Conservation (phyloP, 2,888 invertebrate species). For the Synanthedon myopaeformis region DNA sequence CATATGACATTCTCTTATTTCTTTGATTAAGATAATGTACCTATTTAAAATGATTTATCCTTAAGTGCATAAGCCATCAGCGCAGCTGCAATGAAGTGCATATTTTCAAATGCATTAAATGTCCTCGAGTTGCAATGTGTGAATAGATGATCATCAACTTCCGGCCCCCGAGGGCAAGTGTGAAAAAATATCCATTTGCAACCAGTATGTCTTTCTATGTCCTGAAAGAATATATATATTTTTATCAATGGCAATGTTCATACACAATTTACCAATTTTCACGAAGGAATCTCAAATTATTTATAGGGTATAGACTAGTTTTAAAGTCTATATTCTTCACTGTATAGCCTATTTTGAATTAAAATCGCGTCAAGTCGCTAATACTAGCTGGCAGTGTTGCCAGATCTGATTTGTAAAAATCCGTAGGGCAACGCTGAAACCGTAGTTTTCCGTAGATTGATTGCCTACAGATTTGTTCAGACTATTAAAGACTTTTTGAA, state of each 20-base stretch:
- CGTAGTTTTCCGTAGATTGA: no score
- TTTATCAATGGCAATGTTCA: background rate
- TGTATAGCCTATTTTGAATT: no score
- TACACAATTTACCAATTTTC: no score
- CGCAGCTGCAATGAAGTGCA: constrained; percentile 49
- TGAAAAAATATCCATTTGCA: constrained; percentile 47
- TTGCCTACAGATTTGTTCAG: no score
- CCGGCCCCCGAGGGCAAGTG: constrained; percentile 42
- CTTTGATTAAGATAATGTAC: background rate
- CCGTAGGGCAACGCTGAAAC: no score
- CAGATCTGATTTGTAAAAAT: no score
- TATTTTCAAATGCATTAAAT: constrained; percentile 38
- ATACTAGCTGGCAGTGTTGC: no score
- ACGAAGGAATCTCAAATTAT: no score
- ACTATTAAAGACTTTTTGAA: no score
- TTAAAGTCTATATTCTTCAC: no score
- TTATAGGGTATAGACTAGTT: no score
- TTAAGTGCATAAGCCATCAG: constrained; percentile 38
- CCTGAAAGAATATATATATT: constrained; percentile 20
- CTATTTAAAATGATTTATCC: constrained; percentile 22
- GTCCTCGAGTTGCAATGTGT: constrained; percentile 33
- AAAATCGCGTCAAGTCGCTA: no score
- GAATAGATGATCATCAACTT: constrained; percentile 39
- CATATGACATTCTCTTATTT: background rate
- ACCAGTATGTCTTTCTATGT: constrained; percentile 18